These are phyloP conservation scores for Drosophila guanche DNA, from an alignment of 1,140 invertebrate genomes.

Conservation along the genomic window DNA sequence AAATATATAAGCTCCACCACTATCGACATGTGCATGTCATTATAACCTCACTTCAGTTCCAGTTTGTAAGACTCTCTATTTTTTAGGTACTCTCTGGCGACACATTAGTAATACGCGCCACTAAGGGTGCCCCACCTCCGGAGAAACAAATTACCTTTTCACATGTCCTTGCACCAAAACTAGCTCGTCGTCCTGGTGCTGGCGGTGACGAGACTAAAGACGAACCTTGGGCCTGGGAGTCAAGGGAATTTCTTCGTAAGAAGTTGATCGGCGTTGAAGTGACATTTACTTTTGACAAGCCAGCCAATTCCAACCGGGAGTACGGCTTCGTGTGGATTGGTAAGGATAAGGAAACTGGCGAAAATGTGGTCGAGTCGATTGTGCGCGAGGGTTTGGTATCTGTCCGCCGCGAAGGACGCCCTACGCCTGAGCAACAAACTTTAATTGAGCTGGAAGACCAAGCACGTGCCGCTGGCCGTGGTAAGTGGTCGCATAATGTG, in stretches of 20 bases:
- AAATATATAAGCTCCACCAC: too few species aligned
- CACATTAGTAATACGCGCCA: constrained; percentile 93
- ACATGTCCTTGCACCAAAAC: constrained; percentile 95
- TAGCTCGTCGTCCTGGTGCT: constrained; percentile 89
- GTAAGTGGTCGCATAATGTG: constrained; percentile 89
- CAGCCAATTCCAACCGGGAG: constrained; percentile 90
- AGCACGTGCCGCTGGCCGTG: constrained; percentile 93
- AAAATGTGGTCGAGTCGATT: constrained; percentile 94
- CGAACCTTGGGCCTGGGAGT: constrained; percentile 98
- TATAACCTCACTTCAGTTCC: constrained; percentile 63
- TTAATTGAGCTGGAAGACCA: constrained; percentile 95
- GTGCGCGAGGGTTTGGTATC: constrained; percentile 94
- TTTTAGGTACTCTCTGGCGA: constrained; percentile 94
- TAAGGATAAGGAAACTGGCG: constrained; percentile 89
- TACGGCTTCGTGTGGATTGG: constrained; percentile 95
- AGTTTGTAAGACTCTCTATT: neutral
- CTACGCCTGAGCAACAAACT: constrained; percentile 87
- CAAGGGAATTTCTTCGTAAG: constrained; percentile 96
- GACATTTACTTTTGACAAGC: constrained; percentile 90
- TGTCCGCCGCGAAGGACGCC: constrained; percentile 91
- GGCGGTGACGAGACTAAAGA: constrained; percentile 91
- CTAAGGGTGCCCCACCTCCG: constrained; percentile 91
- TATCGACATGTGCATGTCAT: constrained; percentile 17
- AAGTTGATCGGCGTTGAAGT: constrained; percentile 96
- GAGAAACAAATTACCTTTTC: constrained; percentile 96